These are phyloP conservation scores for Idris sp. DNA, from an alignment of 1,140 invertebrate species.

Conservation along the genomic window DNA sequence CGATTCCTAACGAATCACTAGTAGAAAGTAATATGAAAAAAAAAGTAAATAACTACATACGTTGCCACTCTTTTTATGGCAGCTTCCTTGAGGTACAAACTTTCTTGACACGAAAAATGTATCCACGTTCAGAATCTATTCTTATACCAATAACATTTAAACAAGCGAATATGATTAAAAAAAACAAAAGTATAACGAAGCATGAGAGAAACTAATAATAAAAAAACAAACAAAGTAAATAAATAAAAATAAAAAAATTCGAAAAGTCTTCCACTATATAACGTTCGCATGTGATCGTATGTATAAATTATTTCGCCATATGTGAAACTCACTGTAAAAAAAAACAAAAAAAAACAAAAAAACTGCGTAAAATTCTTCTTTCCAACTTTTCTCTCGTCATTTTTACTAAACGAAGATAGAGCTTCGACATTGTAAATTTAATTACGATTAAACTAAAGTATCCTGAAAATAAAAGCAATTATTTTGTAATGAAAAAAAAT, in stretches of 20 bases:
- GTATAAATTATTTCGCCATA: constrained; percentile 57
- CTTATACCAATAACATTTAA: constrained; percentile 69
- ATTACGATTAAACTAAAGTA: too few species aligned
- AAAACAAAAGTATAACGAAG: constrained; percentile 37
- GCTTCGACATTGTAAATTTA: constrained; percentile 1
- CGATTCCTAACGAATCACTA: constrained; percentile 45
- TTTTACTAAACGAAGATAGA: neutral
- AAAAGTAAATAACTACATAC: constrained; percentile 30
- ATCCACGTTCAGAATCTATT: constrained; percentile 70
- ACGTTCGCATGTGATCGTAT: constrained; percentile 62
- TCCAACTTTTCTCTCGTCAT: too few species aligned
- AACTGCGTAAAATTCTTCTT: constrained; percentile 31
- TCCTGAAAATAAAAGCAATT: too few species aligned
- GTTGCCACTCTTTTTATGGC: constrained; percentile 49
- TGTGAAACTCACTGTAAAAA: constrained; percentile 39
- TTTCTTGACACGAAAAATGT: constrained; percentile 55
- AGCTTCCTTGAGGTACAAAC: constrained; percentile 60
- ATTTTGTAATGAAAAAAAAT: neutral
- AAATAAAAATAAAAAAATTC: constrained; percentile 49
- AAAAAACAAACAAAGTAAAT: constrained; percentile 16
- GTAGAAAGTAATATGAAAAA: constrained; percentile 36
- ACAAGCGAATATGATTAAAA: constrained; percentile 39
- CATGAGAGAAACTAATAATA: constrained; percentile 16
- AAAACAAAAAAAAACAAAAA: too few species aligned
- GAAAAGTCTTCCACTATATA: constrained; percentile 63